A percentile compares a stretch with the other conserved stretches of the same genome.
phyloP scores from a whole-genome alignment of 1,140 invertebrate species.

The Solen grandis region DNA sequence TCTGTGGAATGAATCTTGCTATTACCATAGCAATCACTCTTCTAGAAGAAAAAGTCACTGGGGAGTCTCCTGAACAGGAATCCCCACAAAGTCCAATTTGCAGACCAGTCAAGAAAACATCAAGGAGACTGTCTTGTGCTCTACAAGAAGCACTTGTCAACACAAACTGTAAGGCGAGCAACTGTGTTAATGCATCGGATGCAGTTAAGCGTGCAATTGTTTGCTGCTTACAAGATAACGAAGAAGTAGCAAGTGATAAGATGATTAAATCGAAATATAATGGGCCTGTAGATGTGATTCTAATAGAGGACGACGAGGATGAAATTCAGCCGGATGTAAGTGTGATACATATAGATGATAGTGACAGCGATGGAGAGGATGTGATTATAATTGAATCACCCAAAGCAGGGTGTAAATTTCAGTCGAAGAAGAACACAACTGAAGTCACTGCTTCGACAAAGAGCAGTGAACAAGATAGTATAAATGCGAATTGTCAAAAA shows the following conservation, averaged over 20 bases:
- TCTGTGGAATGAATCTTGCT: background rate
- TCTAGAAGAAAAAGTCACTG: constrained; percentile 11
- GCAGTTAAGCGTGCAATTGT: constrained; percentile 33
- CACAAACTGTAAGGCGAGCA: constrained; percentile 1
- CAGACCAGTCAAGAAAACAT: background rate
- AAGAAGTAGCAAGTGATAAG: no score
- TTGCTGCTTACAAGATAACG: background rate
- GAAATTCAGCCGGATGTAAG: background rate
- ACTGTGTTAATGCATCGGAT: constrained; percentile 28
- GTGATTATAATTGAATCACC: constrained; percentile 35
- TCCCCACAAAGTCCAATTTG: background rate
- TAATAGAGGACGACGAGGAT: constrained; percentile 17
- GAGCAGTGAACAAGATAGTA: no score
- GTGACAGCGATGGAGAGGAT: constrained; percentile 21
- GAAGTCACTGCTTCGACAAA: no score
- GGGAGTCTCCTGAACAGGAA: background rate
- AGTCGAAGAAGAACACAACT: no score
- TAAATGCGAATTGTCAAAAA: no score
- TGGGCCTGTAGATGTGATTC: background rate
- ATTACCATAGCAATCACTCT: background rate
- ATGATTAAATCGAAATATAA: background rate
- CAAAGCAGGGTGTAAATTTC: no score
- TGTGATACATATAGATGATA: no score
- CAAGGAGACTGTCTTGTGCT: constrained; percentile 10
- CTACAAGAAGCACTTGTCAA: constrained; percentile 26